Evolutionary conservation across 2,888 invertebrate species (phyloP), one percentile per base, ranked within the genome.

Genomic region (Dryobota labecula): DNA sequence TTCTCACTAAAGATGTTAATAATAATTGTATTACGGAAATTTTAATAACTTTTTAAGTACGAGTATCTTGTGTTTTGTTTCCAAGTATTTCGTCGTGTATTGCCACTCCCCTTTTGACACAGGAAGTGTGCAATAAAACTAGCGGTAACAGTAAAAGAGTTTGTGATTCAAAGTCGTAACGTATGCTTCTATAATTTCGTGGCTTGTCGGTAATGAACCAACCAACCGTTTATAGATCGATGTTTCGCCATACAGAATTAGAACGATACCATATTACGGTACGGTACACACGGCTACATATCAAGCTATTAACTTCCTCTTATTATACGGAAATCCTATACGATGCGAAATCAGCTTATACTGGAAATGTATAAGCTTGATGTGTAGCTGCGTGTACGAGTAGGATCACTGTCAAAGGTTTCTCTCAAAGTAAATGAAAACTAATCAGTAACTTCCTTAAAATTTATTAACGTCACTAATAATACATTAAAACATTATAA

Each of bases 401-500:
- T 18, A 38, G 24, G n/a, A 71, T 43, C 33, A 76, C 63, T 81
- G 80, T 83, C 80, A 81, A 43, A 75, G 41, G 33, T 27, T 33
- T 72, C 68, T 53, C 65, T 73, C 36, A 57, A 66, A 68, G 61
- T 81, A 86, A 84, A 86, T 78, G 68, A 73, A 84, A 84, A 86
- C 67, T 63, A 83, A 84, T 87, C 78, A 80, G 68, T 83, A 81
- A 79, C 79, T 78, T 78, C 73, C 76, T 81, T 76, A 81, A 85
- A 85, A 90, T 91, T 88, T 92, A 92, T 92, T 86, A 89, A 89
- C 84, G 89, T 88, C 88, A 87, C 88, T 84, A 77, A 88, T 88
- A 90, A 93, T 91, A 91, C 91, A 91, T 93, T 91, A 90, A 84
- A 89, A 88, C 89, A 87, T 90, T 90, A 91, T 87, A 90, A 90